Evolutionary conservation across 2,113 vertebrate genomes (phyloP).

Genomic region (Channa argus): DNA sequence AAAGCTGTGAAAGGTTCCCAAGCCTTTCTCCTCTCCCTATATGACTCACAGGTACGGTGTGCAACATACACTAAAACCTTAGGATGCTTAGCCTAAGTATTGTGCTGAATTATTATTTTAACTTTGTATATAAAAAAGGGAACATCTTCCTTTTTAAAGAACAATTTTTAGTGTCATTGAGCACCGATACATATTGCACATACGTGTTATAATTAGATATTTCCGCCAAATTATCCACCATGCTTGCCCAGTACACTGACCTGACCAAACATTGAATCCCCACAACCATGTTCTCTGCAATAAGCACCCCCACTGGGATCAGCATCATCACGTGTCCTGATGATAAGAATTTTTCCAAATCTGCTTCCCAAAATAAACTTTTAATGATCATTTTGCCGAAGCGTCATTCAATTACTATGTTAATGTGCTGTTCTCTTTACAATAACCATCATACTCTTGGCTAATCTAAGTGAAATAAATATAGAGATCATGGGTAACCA

Average conservation of each 20-base stretch:
- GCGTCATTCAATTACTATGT: neutral
- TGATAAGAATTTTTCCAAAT: too few species aligned
- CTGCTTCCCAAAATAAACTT: too few species aligned
- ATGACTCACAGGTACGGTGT: conserved; percentile 82
- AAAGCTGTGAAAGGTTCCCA: conserved; percentile 92
- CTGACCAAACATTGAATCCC: too few species aligned
- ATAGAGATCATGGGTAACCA: neutral
- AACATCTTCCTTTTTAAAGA: too few species aligned
- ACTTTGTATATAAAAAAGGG: too few species aligned
- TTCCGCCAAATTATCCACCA: neutral
- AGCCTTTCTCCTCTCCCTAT: conserved; percentile 95
- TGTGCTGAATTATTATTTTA: neutral
- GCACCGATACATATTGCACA: too few species aligned
- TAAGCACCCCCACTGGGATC: too few species aligned
- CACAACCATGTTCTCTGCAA: too few species aligned
- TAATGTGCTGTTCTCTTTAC: neutral
- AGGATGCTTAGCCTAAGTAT: too few species aligned
- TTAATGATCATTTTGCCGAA: too few species aligned
- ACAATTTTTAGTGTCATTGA: too few species aligned
- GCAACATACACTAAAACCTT: neutral
- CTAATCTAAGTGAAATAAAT: neutral
- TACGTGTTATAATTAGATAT: neutral
- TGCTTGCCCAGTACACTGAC: neutral
- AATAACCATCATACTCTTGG: neutral
- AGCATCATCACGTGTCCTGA: too few species aligned